Base-by-base conservation (phyloP, 1,140 invertebrate genomes). In the Panagrolaimus sp. region DNA sequence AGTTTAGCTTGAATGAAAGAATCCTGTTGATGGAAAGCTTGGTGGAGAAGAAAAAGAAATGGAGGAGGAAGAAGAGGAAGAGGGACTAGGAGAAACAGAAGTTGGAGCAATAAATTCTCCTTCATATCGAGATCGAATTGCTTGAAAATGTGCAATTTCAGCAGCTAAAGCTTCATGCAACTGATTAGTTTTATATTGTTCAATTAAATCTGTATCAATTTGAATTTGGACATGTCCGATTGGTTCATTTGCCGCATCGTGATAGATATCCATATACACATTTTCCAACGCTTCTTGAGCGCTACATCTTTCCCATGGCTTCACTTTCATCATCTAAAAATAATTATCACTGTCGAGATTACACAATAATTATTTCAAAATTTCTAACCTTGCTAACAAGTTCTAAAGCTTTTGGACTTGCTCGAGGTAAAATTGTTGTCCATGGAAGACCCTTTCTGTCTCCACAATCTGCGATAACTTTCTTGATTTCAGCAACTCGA, bases 221-320 rank as follows among this genome's bases (percentile, higher is more conserved):
- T 73, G 63, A 47, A 76, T 47, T 20, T 45, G 44, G 0, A 45
- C 42, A 7, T 75, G 38, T 11, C 70, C 53, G 31, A 38, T n/a
- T 1, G 75, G 75, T 47, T 78, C 76, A 68, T 80, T 74, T 8
- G 63, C 73, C 8, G 76, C 71, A 25, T 72, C 75, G 57, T 76
- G 77, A 44, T 78, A 78, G 25, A 74, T 14, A 11, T 74, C 70
- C 25, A 78, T 38, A 44, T 78, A 78, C 5, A 72, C 72, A 61
- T 81, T 77, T 11, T 43, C 42, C 9, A 74, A 51, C 9, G 77
- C 77, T n/a, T 78, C 72, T 65, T 79, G 78, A 1, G 79, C 77
- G 25, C 48, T 77, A 63, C 73, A 72, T 11, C 77, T 48, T 47
- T 61, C 48, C 47, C 46, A 69, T 25, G 69, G 69, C n/a, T 42